Base-by-base conservation (phyloP, 2,113 vertebrate species). In the Lasiurus cinereus region DNA sequence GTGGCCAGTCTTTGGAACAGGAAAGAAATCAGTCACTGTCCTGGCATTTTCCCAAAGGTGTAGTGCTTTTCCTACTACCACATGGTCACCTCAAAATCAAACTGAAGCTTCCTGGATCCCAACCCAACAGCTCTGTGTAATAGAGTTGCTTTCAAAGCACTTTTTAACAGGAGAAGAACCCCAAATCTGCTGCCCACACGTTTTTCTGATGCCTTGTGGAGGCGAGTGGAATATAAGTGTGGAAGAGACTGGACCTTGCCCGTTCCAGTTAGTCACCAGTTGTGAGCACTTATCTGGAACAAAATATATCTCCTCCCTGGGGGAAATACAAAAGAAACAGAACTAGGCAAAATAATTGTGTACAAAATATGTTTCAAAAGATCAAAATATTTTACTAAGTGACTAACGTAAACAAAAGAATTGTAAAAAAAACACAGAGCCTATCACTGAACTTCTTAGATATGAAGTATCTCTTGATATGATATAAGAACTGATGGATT, bases 41-140 rank as follows among this genome's bases (percentile, higher is more conserved):
- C 64, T 39, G 80, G 46, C 86, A n/a, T 94, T 93, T 96, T 80
- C 89, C 52, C 91, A 80, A 43, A 96, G 59, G 33, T 67, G 5
- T 73, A 84, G 33, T 76, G 5, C 52, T 82, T 73, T 94, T 74
- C 16, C 80, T 69, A 76, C 62, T 86, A 67, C 62, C 62, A 36
- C 73, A 18, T 59, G 46, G 46, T 70, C 74, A 52, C 76, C 93
- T 95, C 64, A 50, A 31, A 91, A 91, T 73, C 36, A 67, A 18
- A 48, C 50, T 72, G 43, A n/a, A 50, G n/a, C 48, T 48, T 96
- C 74, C 27, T 83, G 76, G 69, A 43, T 94, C 36, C 24, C 39
- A 48, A 8, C 43, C 70, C 46, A 33, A 31, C 8, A 33, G 52
- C 29, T 87, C 59, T 96, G 43, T 92, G 80, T 88, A 77, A 76